A percentile compares a stretch with the other conserved stretches of the same genome.
phyloP scores from a whole-genome alignment of 1,140 invertebrate species.

The Eupristina koningsbergeri region DNA sequence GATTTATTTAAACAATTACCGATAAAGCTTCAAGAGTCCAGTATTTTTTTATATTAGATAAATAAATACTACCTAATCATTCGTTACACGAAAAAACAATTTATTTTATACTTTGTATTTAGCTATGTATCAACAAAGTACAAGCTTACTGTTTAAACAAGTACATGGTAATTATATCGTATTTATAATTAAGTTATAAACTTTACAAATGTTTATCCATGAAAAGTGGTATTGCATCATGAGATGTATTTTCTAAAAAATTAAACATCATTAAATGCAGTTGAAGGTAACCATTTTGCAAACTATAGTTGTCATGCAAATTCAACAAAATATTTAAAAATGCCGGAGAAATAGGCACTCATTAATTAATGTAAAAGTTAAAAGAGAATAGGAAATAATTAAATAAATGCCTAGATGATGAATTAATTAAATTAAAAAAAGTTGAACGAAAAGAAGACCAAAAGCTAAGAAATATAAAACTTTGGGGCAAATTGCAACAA shows the following conservation, averaged over 20 bases:
- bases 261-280: neutral
- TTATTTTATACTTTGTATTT: neutral
- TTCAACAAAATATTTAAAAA: constrained; percentile 26
- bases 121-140: neutral
- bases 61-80: too few relatives aligned
- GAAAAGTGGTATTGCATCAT: neutral
- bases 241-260: neutral
- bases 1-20: too few relatives aligned
- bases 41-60: neutral
- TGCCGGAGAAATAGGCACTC: constrained; percentile 23
- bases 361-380: constrained; percentile 37
- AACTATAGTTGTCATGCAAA: neutral
- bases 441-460: neutral
- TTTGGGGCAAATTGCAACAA: constrained; percentile 45
- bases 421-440: constrained; percentile 41
- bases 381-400: constrained; percentile 32
- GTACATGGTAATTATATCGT: too few relatives aligned
- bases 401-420: constrained; percentile 38
- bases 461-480: constrained; percentile 32
- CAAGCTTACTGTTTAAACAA: too few relatives aligned
- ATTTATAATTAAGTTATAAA: too few relatives aligned
- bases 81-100: neutral
- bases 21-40: neutral
- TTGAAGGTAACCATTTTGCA: neutral
- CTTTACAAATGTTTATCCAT: neutral